Evolutionary conservation across 2,797 vertebrate species (phyloP).

Genomic region (Liparis tanakae): DNA sequence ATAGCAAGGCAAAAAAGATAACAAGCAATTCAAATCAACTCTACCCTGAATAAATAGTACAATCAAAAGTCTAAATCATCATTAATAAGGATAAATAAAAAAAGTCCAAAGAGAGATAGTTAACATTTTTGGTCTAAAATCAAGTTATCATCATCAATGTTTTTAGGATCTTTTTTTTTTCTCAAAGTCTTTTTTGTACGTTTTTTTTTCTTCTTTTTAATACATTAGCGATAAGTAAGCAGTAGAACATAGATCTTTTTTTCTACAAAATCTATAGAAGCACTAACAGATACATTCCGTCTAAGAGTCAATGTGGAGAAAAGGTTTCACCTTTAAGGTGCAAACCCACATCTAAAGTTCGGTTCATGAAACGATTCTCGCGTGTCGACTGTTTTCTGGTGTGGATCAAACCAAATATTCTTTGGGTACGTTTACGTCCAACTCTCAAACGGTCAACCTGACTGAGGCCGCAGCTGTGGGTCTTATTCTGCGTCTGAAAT

Average conservation of each 20-base stretch:
- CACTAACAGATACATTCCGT: slow-evolving; percentile 92
- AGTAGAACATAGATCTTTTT: slow-evolving; percentile 89
- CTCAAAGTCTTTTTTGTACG: slow-evolving; percentile 78
- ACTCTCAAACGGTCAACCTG: slow-evolving; percentile 50
- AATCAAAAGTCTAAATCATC: slow-evolving; percentile 80
- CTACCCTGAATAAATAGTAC: slow-evolving; percentile 83
- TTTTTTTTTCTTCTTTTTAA: slow-evolving; percentile 81
- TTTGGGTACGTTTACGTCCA: slow-evolving; percentile 75
- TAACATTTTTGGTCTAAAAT: slow-evolving; percentile 93
- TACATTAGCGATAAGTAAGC: slow-evolving; percentile 88
- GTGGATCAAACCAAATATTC: slow-evolving; percentile 77
- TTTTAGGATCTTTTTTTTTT: slow-evolving; percentile 81
- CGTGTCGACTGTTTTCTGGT: slow-evolving; percentile 63
- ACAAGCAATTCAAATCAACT: slow-evolving; percentile 61
- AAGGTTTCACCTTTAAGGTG: slow-evolving; percentile 72
- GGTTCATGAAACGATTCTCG: slow-evolving; percentile 72
- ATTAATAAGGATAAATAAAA: slow-evolving; percentile 64
- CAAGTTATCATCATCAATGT: slow-evolving; percentile 85
- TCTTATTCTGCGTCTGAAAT: slow-evolving; percentile 26
- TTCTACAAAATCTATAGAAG: slow-evolving; percentile 90
- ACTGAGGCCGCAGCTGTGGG: slow-evolving; percentile 55
- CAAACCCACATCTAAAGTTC: slow-evolving; percentile 71
- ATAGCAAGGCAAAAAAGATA: slow-evolving; percentile 66
- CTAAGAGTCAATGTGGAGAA: slow-evolving; percentile 85
- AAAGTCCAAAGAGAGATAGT: slow-evolving; percentile 81